Conservation (phyloP, 1,140 invertebrate species). For the Psilanteris sp. region DNA sequence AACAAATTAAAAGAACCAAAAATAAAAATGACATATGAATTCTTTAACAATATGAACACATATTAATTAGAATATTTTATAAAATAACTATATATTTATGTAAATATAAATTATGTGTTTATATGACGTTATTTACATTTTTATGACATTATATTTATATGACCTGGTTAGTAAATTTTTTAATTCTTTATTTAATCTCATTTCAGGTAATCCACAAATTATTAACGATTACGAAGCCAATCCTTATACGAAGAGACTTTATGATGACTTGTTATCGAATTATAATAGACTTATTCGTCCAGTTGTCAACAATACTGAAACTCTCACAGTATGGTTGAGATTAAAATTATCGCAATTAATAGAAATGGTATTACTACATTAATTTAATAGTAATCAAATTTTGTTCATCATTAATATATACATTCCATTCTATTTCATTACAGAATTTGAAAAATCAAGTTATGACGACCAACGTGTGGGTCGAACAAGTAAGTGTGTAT, state of each 20-base stretch:
- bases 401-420: no score
- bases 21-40: no score
- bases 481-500: constrained; percentile 91
- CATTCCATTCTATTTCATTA: no score
- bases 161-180: no score
- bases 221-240: constrained; percentile 87
- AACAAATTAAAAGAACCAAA: no score
- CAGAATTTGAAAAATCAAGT: constrained; percentile 95
- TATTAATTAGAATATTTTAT: no score
- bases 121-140: no score
- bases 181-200: not conserved
- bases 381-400: no score
- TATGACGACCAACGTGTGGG: constrained; percentile 97
- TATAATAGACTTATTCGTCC: constrained; percentile 98
- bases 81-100: no score
- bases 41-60: no score
- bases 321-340: constrained; percentile 93
- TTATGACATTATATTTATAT: no score
- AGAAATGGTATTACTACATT: constrained; percentile 96
- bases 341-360: constrained; percentile 97
- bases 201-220: constrained; percentile 69
- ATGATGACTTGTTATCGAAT: constrained; percentile 95
- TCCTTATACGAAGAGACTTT: constrained; percentile 93
- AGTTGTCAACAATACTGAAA: constrained; percentile 95
- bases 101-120: no score